Evolutionary conservation across 1,140 invertebrate species (phyloP), one percentile per base, ranked within the genome.

Genomic region (Bathynomus jamesi): DNA sequence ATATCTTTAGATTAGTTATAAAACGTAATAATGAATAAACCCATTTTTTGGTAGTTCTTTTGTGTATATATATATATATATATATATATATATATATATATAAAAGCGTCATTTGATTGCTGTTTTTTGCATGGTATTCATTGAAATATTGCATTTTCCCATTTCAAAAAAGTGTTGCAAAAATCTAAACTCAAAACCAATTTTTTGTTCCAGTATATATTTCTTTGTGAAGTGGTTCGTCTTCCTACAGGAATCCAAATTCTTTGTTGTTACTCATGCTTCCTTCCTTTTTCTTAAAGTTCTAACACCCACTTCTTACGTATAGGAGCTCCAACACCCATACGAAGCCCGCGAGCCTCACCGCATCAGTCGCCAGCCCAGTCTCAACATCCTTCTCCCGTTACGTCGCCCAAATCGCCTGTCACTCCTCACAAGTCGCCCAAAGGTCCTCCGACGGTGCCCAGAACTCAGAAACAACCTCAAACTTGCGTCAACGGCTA

Each of bases 401-500:
- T 27, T n/a, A 68, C 72, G 29, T 74, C 72, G 2, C 72, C 72
- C n/a, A 74, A 70, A 60, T 69, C 67, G 11, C 72, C 72, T 4
- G 67, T 69, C 61, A 70, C 60, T 3, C 32, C 32, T 40, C 32
- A 40, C 32, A 40, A 40, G 32, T 66, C 67, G 0, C 68, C 64
- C 28, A 70, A 28, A 29, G 28, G 60, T 4, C n/a, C n/a, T n/a
- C 66, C 28, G 21, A 69, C 60, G 67, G 53, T 70, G 11, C 28
- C 13, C 7, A 11, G 28, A 28, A 28, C 66, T 8, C 28, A 61
- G 46, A 68, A 68, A 0, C 70, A 68, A 21, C 65, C 67, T 17
- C 25, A 77, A 73, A 32, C 75, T 61, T 76, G 74, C 28, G 77
- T 78, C 28, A 75, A 76, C 65, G 78, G 78, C 40, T 77, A 76